Percentiles rank a stretch among this genome's conserved stretches.
Conservation (phyloP, 2,797 vertebrate species). For the Tragopan temminckii region DNA sequence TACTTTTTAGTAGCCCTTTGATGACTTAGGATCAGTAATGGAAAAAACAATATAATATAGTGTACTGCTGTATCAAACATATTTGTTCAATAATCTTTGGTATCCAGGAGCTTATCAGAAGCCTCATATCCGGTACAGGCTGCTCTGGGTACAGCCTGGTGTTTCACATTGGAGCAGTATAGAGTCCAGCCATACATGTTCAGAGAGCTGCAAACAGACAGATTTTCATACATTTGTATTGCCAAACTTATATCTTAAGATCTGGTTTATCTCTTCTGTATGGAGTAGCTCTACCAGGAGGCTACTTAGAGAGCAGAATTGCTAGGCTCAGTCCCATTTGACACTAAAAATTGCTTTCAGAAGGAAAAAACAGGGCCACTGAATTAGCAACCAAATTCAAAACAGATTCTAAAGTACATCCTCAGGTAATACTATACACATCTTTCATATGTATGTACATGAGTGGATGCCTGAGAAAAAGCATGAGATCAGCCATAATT, state of each 20-base stretch:
- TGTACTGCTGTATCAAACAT: background rate
- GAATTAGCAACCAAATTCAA: slow-evolving; percentile 7
- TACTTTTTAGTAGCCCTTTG: background rate
- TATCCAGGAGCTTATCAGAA: slow-evolving; percentile 44
- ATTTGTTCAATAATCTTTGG: slow-evolving; percentile 31
- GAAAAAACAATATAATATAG: slow-evolving; percentile 3
- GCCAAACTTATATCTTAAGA: background rate
- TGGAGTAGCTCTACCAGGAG: background rate
- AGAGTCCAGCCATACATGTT: background rate
- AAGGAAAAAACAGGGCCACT: background rate
- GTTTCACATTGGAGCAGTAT: background rate
- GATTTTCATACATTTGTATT: background rate
- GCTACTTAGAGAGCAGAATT: background rate
- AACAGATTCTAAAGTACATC: slow-evolving; percentile 17
- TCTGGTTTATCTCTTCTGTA: background rate
- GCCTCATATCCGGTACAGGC: background rate
- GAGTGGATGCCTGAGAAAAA: background rate
- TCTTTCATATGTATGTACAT: background rate
- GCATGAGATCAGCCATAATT: background rate
- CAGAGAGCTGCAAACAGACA: background rate
- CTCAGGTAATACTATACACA: accelerated
- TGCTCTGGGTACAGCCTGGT: background rate
- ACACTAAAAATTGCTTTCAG: background rate
- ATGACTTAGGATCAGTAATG: background rate
- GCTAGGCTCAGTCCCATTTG: background rate